phyloP scores from a whole-genome alignment of 2,797 vertebrate species.

The Coilia nasus region DNA sequence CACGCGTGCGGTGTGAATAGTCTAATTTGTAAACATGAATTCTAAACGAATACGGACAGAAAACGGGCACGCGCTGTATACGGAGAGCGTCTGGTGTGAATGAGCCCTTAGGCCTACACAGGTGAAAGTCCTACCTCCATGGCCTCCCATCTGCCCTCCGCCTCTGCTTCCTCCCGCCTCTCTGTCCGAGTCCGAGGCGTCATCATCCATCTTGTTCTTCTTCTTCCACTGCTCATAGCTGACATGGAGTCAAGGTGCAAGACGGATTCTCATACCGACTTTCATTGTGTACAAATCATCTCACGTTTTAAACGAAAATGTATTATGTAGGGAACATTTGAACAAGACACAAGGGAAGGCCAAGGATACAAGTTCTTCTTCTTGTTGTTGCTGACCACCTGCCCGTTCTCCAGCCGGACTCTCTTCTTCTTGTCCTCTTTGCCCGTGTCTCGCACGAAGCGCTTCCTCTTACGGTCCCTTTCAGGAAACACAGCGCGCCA shows the following conservation, averaged over 20 bases:
- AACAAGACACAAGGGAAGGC: not conserved
- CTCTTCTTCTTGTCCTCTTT: constrained; percentile 88
- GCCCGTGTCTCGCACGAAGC: constrained; percentile 84
- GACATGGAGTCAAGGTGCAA: constrained; percentile 65
- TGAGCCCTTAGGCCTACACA: too few relatives aligned
- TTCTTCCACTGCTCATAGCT: constrained; percentile 99
- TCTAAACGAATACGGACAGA: too few relatives aligned
- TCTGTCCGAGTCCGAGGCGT: constrained; percentile 67
- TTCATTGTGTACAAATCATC: too few relatives aligned
- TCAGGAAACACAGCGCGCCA: not conserved
- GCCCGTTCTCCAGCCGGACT: constrained; percentile 84
- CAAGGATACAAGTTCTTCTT: constrained; percentile 95
- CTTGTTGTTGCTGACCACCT: constrained; percentile 82
- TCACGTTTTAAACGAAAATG: too few relatives aligned
- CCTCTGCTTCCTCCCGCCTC: constrained; percentile 58
- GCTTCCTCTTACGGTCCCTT: constrained; percentile 96
- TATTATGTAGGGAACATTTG: not conserved
- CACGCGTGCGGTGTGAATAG: too few relatives aligned
- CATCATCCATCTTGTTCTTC: constrained; percentile 87
- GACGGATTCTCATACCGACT: not conserved
- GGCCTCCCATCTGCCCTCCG: constrained; percentile 53
- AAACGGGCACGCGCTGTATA: too few relatives aligned
- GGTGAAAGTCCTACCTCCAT: not conserved
- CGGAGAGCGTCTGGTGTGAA: too few relatives aligned
- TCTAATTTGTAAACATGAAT: too few relatives aligned